Base-by-base conservation (phyloP, 2,113 vertebrate genomes). In the Strix aluco region DNA sequence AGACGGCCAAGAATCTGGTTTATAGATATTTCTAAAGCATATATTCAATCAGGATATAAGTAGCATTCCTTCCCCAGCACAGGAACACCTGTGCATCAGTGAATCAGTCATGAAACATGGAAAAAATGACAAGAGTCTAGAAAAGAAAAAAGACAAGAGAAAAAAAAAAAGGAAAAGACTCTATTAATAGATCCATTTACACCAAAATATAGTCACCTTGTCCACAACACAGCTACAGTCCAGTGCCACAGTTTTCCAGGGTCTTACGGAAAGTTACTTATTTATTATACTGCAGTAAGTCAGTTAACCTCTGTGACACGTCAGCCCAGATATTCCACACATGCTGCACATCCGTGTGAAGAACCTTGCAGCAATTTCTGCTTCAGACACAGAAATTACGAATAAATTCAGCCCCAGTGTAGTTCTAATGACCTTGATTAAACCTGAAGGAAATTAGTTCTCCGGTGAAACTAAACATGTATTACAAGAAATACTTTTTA, bases 341-440 rank as follows among this genome's bases (percentile, higher is more conserved):
- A 11, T 27, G 71, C 65, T 79, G 67, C 67, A 63, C 73, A 44
- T n/a, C 58, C 9, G 3, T 12, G 7, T 32, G 65, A 62, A 75
- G 72, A 93, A 16, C 34, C 46, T 38, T 25, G 70, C 49, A 46
- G 57, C n/a, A 86, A 9, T 73, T 81, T 65, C 70, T 89, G 34
- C 47, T 79, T 61, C 69, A 84, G 61, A 67, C 44, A 46, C 6
- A 62, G n/a, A 65, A 65, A 46, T 44, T 15, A 67, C 2, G 0
- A 78, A 63, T 73, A 92, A 72, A 84, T 72, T 80, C 52, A 16
- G 26, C 27, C 26, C 9, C 2, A 1, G 16, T 34, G 27, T 46
- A 57, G 40, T 49, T 75, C 36, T 86, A 91, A 89, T n/a, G 78
- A 91, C 86, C 83, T 91, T 87, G 89, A 95, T 95, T 79, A 94